These are phyloP conservation scores for Basileuterus tristriatus DNA, from an alignment of 2,797 vertebrate species.

Conservation along the genomic window DNA sequence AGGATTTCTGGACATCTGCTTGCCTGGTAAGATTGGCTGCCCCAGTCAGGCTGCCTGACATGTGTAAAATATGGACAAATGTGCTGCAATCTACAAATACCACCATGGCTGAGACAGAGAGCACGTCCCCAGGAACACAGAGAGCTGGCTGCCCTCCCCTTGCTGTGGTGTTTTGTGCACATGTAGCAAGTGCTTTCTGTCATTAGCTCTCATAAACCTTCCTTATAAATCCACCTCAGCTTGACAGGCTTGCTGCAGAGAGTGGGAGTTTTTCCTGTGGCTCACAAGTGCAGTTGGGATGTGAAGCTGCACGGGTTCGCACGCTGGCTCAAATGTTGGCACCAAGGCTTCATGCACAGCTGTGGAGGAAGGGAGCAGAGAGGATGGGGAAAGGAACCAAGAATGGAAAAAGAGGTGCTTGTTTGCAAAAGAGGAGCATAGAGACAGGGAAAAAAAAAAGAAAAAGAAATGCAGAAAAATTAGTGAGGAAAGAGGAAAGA, in stretches of 20 bases:
- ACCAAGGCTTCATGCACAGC: not conserved
- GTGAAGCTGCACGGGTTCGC: not conserved
- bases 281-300: not conserved
- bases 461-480: not conserved
- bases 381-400: not conserved
- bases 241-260: not conserved
- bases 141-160: not conserved
- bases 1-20: conserved; percentile 54
- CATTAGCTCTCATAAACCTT: not conserved
- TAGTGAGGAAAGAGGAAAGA: not conserved
- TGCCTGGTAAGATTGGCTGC: not conserved
- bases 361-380: not conserved
- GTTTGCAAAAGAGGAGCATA: not conserved
- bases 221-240: not conserved
- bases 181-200: not conserved
- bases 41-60: conserved; percentile 7
- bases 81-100: not conserved
- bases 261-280: not conserved
- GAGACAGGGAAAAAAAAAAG: not conserved
- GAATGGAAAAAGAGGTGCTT: not conserved
- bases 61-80: conserved; percentile 12
- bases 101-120: not conserved
- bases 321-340: not conserved
- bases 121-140: not conserved
- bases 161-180: not conserved